Percentiles rank a stretch among this genome's conserved stretches.
Evolutionary conservation across 2,113 vertebrate species (phyloP).

Genomic region (Corythornis cristatus): DNA sequence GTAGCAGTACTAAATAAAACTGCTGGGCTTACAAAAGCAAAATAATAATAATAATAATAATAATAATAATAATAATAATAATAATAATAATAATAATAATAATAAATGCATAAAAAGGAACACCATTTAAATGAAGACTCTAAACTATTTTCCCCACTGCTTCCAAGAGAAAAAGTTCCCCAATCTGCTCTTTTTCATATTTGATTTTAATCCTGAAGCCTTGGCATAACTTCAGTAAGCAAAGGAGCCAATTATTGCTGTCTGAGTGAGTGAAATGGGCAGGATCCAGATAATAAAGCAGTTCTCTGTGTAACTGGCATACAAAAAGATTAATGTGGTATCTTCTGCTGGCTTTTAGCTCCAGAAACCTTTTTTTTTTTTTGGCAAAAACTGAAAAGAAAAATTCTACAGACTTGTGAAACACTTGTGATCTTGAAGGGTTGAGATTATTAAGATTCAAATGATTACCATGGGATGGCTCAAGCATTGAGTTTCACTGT

Average conservation of each 20-base stretch:
- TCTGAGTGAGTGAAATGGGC: not conserved
- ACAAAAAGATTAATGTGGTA: not conserved
- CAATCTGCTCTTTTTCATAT: not conserved
- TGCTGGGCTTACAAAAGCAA: too few species aligned
- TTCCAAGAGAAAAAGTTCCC: not conserved
- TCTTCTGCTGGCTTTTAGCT: not conserved
- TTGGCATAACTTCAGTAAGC: not conserved
- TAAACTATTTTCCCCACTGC: not conserved
- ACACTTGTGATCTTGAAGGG: not conserved
- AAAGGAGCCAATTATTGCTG: not conserved
- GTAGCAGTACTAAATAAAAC: too few species aligned
- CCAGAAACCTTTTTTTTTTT: not conserved
- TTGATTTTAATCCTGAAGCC: not conserved
- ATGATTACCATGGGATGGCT: not conserved
- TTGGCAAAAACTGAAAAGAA: not conserved
- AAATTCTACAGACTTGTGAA: not conserved
- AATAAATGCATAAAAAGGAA: not conserved
- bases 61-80: too few species aligned
- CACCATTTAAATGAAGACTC: not conserved
- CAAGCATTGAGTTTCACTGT: not conserved
- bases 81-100: too few species aligned
- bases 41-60: too few species aligned
- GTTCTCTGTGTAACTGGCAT: not conserved
- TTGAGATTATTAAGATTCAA: not conserved
- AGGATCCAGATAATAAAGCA: not conserved